phyloP scores from a whole-genome alignment of 2,797 vertebrate species.

The Sebastes miniatus region DNA sequence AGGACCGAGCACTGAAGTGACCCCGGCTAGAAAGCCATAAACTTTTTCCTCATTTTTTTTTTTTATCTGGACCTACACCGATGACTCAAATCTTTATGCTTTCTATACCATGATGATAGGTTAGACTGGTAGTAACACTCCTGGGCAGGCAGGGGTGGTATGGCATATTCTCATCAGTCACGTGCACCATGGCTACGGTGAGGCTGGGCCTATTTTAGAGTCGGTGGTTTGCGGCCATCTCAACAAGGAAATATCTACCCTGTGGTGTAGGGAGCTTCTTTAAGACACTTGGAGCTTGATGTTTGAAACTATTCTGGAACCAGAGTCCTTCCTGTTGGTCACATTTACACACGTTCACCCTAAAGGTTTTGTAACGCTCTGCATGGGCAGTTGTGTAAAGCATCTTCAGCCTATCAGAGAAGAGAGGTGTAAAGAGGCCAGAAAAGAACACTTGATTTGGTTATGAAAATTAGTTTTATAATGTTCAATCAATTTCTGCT shows the following conservation, averaged over 20 bases:
- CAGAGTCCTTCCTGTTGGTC: slow-evolving; percentile 72
- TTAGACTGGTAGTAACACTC: slow-evolving; percentile 49
- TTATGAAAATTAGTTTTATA: neutral
- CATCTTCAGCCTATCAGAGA: slow-evolving; percentile 23
- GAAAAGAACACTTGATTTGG: neutral
- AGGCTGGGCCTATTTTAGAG: slow-evolving; percentile 71
- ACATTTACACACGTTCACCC: slow-evolving; percentile 57
- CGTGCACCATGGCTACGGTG: slow-evolving; percentile 63
- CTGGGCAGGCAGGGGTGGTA: slow-evolving; percentile 45
- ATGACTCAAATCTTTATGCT: slow-evolving; percentile 36
- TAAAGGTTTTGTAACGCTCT: slow-evolving; percentile 42
- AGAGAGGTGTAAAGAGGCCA: slow-evolving; percentile 2
- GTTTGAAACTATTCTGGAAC: slow-evolving; percentile 76
- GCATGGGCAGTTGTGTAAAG: slow-evolving; percentile 36
- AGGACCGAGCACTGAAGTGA: slow-evolving; percentile 26
- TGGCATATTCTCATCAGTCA: slow-evolving; percentile 70
- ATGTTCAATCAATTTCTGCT: neutral
- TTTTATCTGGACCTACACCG: slow-evolving; percentile 7
- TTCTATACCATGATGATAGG: slow-evolving; percentile 50
- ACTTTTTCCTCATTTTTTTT: slow-evolving; percentile 10
- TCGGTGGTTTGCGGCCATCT: slow-evolving; percentile 75
- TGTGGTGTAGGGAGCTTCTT: slow-evolving; percentile 77
- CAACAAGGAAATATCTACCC: slow-evolving; percentile 81
- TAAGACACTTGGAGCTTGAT: slow-evolving; percentile 73
- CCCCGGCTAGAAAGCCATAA: neutral